Base-by-base conservation (phyloP, 1,140 invertebrate genomes). In the Notospermus geniculatus region DNA sequence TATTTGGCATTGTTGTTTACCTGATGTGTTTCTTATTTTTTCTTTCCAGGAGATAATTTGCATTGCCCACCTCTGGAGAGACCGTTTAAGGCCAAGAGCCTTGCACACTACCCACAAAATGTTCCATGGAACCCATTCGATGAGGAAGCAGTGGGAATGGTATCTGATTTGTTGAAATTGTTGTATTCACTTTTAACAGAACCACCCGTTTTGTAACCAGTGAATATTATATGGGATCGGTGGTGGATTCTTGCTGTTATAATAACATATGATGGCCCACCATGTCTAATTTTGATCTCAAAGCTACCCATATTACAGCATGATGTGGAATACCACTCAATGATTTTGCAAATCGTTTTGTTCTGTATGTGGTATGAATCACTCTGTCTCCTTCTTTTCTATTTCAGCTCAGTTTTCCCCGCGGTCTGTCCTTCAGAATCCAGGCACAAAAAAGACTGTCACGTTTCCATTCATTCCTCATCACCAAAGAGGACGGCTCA, bases 401-500 rank as follows among this genome's bases (percentile, higher is more conserved):
- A 64, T 83, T 82, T 57, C 81, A 95, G 91, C 85, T 99, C 30
- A 95, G 92, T 79, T 84, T 98, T 73, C 96, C 96, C 39, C 89
- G 90, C 80, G 95, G 96, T 52, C 81, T 98, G 19, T 87, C 90
- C 70, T 97, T 99, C 83, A 87, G 91, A 57, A 97, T 95, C 2
- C 93, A 97, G 79, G 95, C 93, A 80, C 91, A 97, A 80, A 87
- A 88, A 52, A 86, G 93, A 63, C 89, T 91, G 66, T 90, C 95
- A 17, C 87, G 86, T 66, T 97, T 97, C 84, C 97, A 99, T 80
- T 93, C 94, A 53, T 99, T 98, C 85, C 87, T 98, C 9, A 93
- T 98, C 46, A 98, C 96, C 22, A 87, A 90, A 73, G 95, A 98
- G 84, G 94, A 98, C 87, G 97, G 96, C 50, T 89, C 89, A 63